Conservation (phyloP, 1,140 invertebrate genomes). For the Tyrophagus putrescentiae region DNA sequence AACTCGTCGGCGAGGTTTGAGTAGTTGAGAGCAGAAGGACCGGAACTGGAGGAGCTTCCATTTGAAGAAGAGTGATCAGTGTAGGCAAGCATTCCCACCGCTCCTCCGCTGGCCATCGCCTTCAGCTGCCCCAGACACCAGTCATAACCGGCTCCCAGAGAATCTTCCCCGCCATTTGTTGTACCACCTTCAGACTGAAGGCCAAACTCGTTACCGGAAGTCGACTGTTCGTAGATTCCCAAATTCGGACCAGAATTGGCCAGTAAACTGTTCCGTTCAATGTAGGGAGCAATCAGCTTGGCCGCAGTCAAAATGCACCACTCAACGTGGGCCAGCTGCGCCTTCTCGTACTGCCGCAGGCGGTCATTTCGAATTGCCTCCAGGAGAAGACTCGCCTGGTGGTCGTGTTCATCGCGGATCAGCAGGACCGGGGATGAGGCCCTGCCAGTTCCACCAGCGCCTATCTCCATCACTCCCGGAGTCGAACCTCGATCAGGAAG, state of each 20-base stretch:
- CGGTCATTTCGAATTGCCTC: conserved; percentile 44
- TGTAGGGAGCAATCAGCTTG: conserved; percentile 76
- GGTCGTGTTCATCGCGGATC: conserved; percentile 44
- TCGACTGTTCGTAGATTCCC: not conserved
- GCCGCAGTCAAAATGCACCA: conserved; percentile 70
- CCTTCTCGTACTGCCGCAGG: conserved; percentile 17
- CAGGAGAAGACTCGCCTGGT: conserved; percentile 50
- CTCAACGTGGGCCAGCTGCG: conserved; percentile 55
- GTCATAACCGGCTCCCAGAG: conserved; percentile 38
- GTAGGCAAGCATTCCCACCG: not conserved
- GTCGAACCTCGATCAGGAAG: not conserved
- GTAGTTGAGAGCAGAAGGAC: conserved; percentile 44
- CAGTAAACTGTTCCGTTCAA: conserved; percentile 37
- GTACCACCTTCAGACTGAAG: not conserved
- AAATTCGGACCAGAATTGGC: not conserved
- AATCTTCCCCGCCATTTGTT: conserved; percentile 1
- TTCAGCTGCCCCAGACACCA: conserved; percentile 65
- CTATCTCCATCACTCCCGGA: not conserved
- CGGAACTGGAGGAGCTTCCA: not conserved
- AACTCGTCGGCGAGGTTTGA: conserved; percentile 64
- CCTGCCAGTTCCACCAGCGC: not conserved
- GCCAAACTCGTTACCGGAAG: not conserved
- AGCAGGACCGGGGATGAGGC: conserved; percentile 1
- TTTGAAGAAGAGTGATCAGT: too few relatives aligned
- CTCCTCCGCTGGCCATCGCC: conserved; percentile 26